Evolutionary conservation across 2,888 invertebrate species (phyloP), one percentile per base, ranked within the genome.

Genomic region (Orchesellides sinensis): DNA sequence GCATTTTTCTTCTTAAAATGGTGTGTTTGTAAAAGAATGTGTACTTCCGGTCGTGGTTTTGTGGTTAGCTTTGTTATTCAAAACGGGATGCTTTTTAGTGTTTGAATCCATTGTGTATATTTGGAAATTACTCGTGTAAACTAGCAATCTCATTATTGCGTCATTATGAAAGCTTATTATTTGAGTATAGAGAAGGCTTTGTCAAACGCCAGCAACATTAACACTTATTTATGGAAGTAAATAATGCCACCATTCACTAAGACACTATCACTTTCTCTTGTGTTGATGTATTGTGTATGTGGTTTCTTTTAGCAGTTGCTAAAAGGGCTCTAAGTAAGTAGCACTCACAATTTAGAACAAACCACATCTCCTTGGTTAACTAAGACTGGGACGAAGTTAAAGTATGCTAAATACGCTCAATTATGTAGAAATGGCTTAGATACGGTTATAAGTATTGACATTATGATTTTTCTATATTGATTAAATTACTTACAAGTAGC

Each of bases 281-380:
- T 6, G 23, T 23, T 54, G 52, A 2, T 52, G 52, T 32, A 52
- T 69, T 25, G 21, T 69, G 52, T n/a, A n/a, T 29, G 59, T 59
- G 59, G 59, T 59, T 59, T 49, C n/a, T 14, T 52, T 52, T 69
- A 17, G 23, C 25, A 32, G 2, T 21, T n/a, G 12, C 27, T 59
- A 59, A 29, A 32, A 29, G 12, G 27, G 32, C 8, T n/a, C 32
- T 12, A 59, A 59, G 23, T n/a, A n/a, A n/a, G n/a, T n/a, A 59
- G 23, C 23, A 32, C 35, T 61, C 45, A 25, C 14, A 32, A 69
- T 69, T 69, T 49, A 69, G 69, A 52, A 4, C 69, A 59, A 69
- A 69, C 69, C 69, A 52, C 69, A 69, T 69, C 69, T 69, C 69
- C 52, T 54, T 54, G 69, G n/a, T n/a, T n/a, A n/a, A n/a, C n/a